Evolutionary conservation across 2,888 invertebrate species (phyloP), one percentile per base, ranked within the genome.

Genomic region (Cyrtodaria siliqua): DNA sequence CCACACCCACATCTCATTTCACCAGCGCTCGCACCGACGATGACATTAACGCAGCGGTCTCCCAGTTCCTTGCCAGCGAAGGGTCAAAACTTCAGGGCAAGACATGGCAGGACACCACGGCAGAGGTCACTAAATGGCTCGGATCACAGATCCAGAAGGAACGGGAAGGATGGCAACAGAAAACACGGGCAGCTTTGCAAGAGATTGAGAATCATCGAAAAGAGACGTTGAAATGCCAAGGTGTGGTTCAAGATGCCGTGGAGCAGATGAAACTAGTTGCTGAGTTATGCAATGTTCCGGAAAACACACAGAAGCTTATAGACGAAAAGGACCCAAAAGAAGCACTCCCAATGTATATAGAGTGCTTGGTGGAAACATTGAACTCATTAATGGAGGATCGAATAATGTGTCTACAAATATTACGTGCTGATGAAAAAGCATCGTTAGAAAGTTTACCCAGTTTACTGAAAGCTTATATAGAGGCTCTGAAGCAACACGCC

Each of bases 161-260:
- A 55, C 79, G 90, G 2, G 86, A 89, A 55, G 88, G 89, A 1
- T 91, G 91, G 91, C 82, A 87, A 24, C 84, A 84, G 57, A 88
- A 88, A 69, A 86, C 90, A 3, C 81, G 87, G 16, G 85, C 86
- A 56, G 88, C 90, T 6, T 80, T 91, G 86, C 85, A 88, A 40
- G 89, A 90, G 78, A 86, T 89, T 4, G 91, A 91, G 60, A 82
- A 55, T 4, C 85, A 90, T 49, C 67, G 90, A 2, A 87, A 84
- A 50, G 76, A 85, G 53, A 80, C 86, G 0, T 63, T 90, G 20
- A 84, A 83, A 26, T 81, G 82, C 20, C 82, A 86, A 29, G 66
- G 63, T 14, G 50, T 71, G 3, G 67, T 86, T 16, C 84, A 86
- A 44, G 85, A 85, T 29, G 79, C 82, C 49, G 53, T 78, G 2